Percentiles rank a stretch among this genome's conserved stretches.
Conservation (phyloP, 2,113 vertebrate species). For the Paradoxurus hermaphroditus region DNA sequence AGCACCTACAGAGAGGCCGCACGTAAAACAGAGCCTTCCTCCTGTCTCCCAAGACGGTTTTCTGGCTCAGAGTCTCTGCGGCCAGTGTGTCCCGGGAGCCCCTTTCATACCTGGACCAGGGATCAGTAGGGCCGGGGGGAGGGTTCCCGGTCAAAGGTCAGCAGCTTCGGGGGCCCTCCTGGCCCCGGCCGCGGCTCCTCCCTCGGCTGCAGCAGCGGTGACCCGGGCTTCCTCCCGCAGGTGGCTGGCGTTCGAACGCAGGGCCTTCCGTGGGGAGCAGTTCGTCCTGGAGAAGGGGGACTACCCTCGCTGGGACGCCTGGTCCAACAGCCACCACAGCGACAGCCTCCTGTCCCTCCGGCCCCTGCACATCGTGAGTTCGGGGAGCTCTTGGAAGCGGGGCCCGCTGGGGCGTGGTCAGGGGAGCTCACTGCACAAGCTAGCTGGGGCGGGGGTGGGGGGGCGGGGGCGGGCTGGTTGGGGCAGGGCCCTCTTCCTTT, state of each 20-base stretch:
- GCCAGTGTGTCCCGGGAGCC: neutral
- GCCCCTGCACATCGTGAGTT: conserved; percentile 90
- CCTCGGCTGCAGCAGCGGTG: fast-evolving
- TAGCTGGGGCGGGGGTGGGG: fast-evolving
- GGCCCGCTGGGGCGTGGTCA: fast-evolving
- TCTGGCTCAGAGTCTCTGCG: neutral
- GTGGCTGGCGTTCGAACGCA: conserved; percentile 91
- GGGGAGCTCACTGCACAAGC: fast-evolving
- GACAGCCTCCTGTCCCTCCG: conserved; percentile 90
- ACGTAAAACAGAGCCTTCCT: fast-evolving
- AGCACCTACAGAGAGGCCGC: neutral
- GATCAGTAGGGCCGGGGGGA: no score
- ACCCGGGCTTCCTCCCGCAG: conserved; percentile 63
- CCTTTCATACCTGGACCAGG: neutral
- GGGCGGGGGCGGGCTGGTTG: fast-evolving
- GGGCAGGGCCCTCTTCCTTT: neutral
- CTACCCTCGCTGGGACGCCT: conserved; percentile 93
- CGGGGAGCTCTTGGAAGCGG: neutral
- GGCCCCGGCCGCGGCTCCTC: no score
- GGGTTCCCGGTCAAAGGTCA: neutral
- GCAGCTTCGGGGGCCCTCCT: no score
- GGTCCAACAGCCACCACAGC: conserved; percentile 93
- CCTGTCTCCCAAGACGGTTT: neutral
- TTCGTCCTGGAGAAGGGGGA: conserved; percentile 95
- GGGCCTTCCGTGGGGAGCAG: conserved; percentile 89